Evolutionary conservation across 2,113 vertebrate species (phyloP).

Genomic region (Phylloscopus trochiloides): DNA sequence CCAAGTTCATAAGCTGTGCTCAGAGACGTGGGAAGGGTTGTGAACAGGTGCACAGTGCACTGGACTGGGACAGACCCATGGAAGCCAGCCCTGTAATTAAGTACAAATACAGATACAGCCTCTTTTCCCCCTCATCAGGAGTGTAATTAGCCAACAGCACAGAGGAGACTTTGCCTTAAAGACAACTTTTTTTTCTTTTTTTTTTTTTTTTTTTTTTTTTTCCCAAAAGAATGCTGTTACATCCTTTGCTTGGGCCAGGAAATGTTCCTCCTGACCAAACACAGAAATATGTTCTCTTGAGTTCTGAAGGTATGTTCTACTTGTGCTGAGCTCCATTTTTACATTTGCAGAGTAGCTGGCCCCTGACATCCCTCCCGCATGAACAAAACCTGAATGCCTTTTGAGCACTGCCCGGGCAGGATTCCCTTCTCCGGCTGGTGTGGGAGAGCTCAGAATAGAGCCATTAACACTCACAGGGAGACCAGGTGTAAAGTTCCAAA

Average conservation of each 20-base stretch:
- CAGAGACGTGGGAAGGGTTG: neutral
- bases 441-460: neutral
- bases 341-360: neutral
- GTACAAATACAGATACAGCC: neutral
- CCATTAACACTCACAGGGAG: neutral
- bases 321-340: neutral
- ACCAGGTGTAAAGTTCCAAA: neutral
- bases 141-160: neutral
- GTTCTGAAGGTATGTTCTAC: neutral
- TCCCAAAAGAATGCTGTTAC: neutral
- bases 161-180: neutral
- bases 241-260: neutral
- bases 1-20: neutral
- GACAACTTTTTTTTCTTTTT: neutral
- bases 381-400: neutral
- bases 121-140: neutral
- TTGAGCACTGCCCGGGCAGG: rapidly evolving
- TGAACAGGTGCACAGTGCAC: neutral
- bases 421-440: neutral
- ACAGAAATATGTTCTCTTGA: neutral
- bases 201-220: neutral
- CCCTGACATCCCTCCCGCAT: neutral
- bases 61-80: neutral
- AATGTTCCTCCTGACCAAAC: neutral
- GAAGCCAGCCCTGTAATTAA: neutral